These are phyloP conservation scores for Propithecus perrieri DNA, from an alignment of 2,797 vertebrate species.

Conservation along the genomic window DNA sequence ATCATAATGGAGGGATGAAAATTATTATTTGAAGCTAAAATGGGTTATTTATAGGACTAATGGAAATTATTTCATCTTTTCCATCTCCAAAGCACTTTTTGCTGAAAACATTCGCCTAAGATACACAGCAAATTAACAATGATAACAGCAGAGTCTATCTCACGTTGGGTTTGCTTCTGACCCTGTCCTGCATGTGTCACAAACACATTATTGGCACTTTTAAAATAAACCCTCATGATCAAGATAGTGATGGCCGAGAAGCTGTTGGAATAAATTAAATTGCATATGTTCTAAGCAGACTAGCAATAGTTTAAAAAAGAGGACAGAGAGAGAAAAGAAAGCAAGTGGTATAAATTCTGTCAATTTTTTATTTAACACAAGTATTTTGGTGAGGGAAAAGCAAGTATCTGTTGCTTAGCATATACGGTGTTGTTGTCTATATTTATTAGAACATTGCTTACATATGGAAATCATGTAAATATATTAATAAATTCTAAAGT, in stretches of 20 bases:
- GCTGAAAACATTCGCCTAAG: slow-evolving; percentile 39
- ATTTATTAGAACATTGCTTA: slow-evolving; percentile 86
- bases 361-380: slow-evolving; percentile 66
- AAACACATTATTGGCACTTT: slow-evolving; percentile 41
- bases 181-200: slow-evolving; percentile 61
- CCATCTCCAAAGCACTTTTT: slow-evolving; percentile 81
- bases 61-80: slow-evolving; percentile 63
- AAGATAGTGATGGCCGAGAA: slow-evolving; percentile 52
- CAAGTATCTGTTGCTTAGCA: slow-evolving; percentile 78
- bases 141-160: not conserved
- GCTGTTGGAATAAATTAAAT: slow-evolving; percentile 55
- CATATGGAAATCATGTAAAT: slow-evolving; percentile 85
- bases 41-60: slow-evolving; percentile 64
- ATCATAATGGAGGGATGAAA: slow-evolving; percentile 17
- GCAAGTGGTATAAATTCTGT: slow-evolving; percentile 65
- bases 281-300: slow-evolving; percentile 61
- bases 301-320: slow-evolving; percentile 35
- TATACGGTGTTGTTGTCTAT: slow-evolving; percentile 83
- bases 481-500: slow-evolving; percentile 68
- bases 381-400: slow-evolving; percentile 63
- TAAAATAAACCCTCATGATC: slow-evolving; percentile 26
- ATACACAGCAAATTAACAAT: slow-evolving; percentile 28
- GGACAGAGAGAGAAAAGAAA: not conserved
- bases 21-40: slow-evolving; percentile 59
- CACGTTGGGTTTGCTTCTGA: not conserved